phyloP scores from a whole-genome alignment of 2,797 vertebrate species.

The Varecia variegata region DNA sequence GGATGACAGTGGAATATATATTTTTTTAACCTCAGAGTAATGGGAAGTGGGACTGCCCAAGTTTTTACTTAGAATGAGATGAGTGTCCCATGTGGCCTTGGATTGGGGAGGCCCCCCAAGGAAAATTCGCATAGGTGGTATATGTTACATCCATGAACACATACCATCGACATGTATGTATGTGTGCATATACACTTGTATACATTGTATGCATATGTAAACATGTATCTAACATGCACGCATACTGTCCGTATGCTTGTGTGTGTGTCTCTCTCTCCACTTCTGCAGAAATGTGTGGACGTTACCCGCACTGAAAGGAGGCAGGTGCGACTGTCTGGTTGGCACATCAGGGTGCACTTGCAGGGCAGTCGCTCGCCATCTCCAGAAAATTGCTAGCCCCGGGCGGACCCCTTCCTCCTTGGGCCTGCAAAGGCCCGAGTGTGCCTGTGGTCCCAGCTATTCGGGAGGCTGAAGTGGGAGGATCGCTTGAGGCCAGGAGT shows the following conservation, averaged over 20 bases:
- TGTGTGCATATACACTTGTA: too few species aligned
- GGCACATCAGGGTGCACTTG: background rate
- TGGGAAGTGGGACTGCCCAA: background rate
- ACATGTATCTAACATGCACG: too few species aligned
- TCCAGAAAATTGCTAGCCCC: background rate
- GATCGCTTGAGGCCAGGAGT: background rate
- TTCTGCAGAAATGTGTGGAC: too few species aligned
- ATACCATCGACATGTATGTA: too few species aligned
- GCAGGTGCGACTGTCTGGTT: background rate
- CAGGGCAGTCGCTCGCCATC: background rate
- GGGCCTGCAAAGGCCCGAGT: background rate
- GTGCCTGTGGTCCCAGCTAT: background rate
- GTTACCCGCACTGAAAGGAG: too few species aligned
- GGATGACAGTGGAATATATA: background rate
- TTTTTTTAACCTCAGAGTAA: background rate
- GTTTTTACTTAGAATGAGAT: background rate
- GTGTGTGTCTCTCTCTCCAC: too few species aligned
- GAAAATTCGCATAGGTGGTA: too few species aligned
- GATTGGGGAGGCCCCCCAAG: too few species aligned
- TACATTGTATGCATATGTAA: too few species aligned
- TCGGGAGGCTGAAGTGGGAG: background rate
- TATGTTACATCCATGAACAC: too few species aligned
- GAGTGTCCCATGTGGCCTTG: background rate
- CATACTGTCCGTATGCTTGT: too few species aligned
- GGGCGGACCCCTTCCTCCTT: background rate